Conservation (phyloP, 2,888 invertebrate genomes). For the Mantis religiosa region DNA sequence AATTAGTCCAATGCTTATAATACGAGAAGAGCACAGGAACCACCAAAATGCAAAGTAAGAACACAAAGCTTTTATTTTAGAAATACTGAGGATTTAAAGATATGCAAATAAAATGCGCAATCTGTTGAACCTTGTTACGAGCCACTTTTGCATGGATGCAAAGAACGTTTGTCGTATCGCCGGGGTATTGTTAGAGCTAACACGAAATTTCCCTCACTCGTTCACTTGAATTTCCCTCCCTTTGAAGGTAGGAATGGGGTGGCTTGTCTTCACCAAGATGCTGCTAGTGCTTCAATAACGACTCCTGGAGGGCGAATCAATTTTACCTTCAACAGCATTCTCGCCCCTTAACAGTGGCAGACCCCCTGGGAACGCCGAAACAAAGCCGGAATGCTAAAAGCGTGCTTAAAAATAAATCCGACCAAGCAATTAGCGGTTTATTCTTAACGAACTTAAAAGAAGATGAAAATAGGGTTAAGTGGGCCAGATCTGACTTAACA, state of each 20-base stretch:
- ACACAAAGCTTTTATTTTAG: too few relatives aligned
- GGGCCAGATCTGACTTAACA: neutral
- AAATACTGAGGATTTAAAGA: too few relatives aligned
- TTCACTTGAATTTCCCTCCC: slow-evolving; percentile 15
- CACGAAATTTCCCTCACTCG: slow-evolving; percentile 15
- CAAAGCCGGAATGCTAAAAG: neutral
- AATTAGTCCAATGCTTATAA: too few relatives aligned
- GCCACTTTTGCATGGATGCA: neutral
- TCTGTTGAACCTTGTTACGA: neutral
- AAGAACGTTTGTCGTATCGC: slow-evolving; percentile 7
- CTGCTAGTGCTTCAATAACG: slow-evolving; percentile 3
- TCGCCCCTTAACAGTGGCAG: neutral
- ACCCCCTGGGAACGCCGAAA: neutral
- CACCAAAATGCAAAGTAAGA: too few relatives aligned
- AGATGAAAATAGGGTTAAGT: neutral
- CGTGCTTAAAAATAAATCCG: neutral
- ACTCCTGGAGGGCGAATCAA: slow-evolving; percentile 16
- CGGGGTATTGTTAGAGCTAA: slow-evolving; percentile 15
- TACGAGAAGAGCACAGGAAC: too few relatives aligned
- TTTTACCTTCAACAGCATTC: slow-evolving; percentile 3
- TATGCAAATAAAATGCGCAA: too few relatives aligned
- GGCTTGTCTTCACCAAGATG: neutral
- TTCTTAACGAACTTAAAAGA: neutral
- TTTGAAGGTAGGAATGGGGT: neutral
- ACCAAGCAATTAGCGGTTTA: neutral